Percentiles rank a stretch among this genome's conserved stretches.
These are phyloP conservation scores for Dryobates pubescens DNA, from an alignment of 2,797 vertebrate species.

Conservation along the genomic window DNA sequence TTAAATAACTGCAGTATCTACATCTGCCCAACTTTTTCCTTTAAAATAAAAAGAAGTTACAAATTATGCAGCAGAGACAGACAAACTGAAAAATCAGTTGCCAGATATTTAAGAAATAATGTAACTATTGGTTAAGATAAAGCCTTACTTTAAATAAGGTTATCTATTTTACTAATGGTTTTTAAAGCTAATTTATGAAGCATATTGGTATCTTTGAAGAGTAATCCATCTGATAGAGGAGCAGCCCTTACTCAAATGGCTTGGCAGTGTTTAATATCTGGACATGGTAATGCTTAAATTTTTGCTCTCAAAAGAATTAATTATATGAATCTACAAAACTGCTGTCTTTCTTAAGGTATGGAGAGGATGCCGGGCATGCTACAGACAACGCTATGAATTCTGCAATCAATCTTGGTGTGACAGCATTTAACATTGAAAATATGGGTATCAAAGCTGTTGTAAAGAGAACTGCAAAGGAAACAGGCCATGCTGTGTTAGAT, in stretches of 20 bases:
- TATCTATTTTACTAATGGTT: background rate
- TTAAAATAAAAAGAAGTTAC: background rate
- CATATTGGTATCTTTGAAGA: background rate
- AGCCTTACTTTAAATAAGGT: background rate
- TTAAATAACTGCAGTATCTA: background rate
- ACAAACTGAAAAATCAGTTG: background rate
- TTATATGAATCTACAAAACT: background rate
- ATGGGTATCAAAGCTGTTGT: constrained; percentile 95
- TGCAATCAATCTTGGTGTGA: constrained; percentile 92
- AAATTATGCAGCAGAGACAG: background rate
- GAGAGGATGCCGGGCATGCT: constrained; percentile 90
- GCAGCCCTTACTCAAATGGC: background rate
- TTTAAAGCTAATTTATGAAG: background rate
- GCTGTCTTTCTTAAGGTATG: constrained; percentile 84
- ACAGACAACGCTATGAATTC: constrained; percentile 93
- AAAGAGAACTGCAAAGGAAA: constrained; percentile 93
- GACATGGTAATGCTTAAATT: background rate
- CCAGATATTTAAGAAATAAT: background rate
- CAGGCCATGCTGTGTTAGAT: constrained; percentile 88
- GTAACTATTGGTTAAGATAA: background rate
- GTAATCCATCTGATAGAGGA: background rate
- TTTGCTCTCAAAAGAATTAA: background rate
- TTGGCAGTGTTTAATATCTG: background rate
- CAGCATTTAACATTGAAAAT: constrained; percentile 95
- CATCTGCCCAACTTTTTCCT: background rate